Percentiles rank a stretch among this genome's conserved stretches.
These are phyloP conservation scores for Malaclemys terrapin DNA, from an alignment of 2,113 vertebrate genomes.

Conservation along the genomic window DNA sequence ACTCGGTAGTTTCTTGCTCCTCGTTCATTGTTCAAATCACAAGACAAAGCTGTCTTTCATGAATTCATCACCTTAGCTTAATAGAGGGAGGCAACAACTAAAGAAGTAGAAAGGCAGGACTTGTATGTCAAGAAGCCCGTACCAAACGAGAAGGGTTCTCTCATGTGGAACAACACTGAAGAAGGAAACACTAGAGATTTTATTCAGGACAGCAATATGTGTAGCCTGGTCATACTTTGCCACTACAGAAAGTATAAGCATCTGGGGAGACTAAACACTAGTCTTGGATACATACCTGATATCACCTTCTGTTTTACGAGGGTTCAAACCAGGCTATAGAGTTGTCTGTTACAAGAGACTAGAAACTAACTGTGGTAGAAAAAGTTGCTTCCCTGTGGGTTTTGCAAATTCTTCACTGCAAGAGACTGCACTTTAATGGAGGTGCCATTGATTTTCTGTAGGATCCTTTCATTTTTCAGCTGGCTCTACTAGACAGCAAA, in stretches of 20 bases:
- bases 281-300: background rate
- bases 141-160: background rate
- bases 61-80: background rate
- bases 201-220: background rate
- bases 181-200: background rate
- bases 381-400: background rate
- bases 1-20: background rate
- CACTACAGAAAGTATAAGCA: background rate
- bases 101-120: background rate
- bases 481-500: background rate
- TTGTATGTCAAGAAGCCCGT: background rate
- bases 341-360: background rate
- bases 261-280: background rate
- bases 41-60: background rate
- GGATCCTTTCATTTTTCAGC: background rate
- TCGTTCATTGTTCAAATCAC: background rate
- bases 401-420: background rate
- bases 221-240: background rate
- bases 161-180: background rate
- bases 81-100: background rate
- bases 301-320: too few species aligned
- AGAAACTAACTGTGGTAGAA: background rate
- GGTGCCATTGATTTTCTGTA: background rate
- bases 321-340: background rate
- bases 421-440: background rate